Conservation (phyloP, 2,113 vertebrate genomes). For the Scopus umbretta region DNA sequence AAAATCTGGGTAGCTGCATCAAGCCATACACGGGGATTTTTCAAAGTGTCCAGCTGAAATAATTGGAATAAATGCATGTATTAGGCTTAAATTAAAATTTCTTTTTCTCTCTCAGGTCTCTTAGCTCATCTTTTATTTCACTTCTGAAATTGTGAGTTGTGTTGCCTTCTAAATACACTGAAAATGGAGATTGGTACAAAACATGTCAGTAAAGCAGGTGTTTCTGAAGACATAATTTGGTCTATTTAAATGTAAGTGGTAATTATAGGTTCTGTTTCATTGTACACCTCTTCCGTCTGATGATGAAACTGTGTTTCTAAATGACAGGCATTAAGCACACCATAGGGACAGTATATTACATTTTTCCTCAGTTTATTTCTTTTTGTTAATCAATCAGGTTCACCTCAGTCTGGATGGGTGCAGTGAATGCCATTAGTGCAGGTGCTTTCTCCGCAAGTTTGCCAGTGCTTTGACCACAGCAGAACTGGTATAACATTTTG, state of each 20-base stretch:
- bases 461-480: not conserved
- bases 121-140: not conserved
- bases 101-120: not conserved
- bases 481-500: not conserved
- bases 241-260: not conserved
- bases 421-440: not conserved
- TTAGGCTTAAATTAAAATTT: not conserved
- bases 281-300: not conserved
- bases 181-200: not conserved
- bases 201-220: not conserved
- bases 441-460: not conserved
- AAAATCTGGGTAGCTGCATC: constrained; percentile 93
- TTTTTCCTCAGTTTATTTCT: not conserved
- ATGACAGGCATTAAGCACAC: not conserved
- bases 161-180: not conserved
- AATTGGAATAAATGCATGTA: not conserved
- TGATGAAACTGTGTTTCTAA: not conserved
- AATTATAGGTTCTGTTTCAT: not conserved
- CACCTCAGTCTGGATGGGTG: not conserved
- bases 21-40: constrained; percentile 86
- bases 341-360: not conserved
- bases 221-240: not conserved
- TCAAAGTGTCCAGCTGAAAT: constrained; percentile 78
- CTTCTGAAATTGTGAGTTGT: not conserved
- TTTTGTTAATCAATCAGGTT: not conserved